Evolutionary conservation across 2,797 vertebrate species (phyloP).

Genomic region (Serranus cabrilla): DNA sequence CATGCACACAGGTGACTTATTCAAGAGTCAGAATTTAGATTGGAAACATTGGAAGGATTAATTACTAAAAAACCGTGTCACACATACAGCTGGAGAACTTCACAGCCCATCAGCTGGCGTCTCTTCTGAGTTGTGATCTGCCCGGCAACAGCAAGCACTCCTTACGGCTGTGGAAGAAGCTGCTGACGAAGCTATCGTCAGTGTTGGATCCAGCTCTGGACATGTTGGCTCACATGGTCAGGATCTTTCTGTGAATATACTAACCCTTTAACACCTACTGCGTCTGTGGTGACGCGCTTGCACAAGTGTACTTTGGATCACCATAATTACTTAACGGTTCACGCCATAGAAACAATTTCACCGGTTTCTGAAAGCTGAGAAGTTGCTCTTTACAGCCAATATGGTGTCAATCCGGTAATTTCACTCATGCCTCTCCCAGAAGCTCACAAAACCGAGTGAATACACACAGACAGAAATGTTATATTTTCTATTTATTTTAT

Average conservation of each 20-base stretch:
- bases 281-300: no score
- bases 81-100: slow-evolving; percentile 70
- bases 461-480: no score
- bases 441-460: no score
- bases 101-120: slow-evolving; percentile 75
- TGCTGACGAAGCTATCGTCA: slow-evolving; percentile 68
- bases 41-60: background rate
- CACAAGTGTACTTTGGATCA: no score
- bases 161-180: slow-evolving; percentile 77
- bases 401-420: no score
- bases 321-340: no score
- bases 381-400: no score
- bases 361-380: no score
- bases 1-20: slow-evolving; percentile 78
- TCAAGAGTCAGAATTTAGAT: background rate
- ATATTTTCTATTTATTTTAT: no score
- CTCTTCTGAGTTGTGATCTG: slow-evolving; percentile 78
- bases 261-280: no score
- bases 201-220: slow-evolving; percentile 77
- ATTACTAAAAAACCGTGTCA: slow-evolving; percentile 1
- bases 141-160: slow-evolving; percentile 69
- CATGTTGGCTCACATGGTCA: slow-evolving; percentile 63
- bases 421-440: no score
- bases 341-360: no score
- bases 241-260: slow-evolving; percentile 18